Percentiles rank a stretch among this genome's conserved stretches.
Conservation (phyloP, 2,797 vertebrate genomes). For the Helicolenus hilgendorfi region DNA sequence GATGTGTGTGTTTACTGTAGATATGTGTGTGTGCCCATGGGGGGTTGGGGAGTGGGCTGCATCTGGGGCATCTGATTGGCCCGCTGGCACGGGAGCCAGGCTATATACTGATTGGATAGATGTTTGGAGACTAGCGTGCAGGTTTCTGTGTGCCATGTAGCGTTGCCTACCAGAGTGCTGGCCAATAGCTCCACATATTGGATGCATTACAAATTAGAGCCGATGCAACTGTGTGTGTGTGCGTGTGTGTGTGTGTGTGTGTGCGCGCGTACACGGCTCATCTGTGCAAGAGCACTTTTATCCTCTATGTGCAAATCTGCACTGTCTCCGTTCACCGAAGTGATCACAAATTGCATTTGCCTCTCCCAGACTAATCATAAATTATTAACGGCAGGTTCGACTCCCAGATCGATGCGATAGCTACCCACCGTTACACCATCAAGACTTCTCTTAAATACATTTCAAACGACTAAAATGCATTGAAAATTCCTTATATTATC, state of each 20-base stretch:
- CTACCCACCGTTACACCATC: constrained; percentile 27
- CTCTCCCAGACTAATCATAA: constrained; percentile 80
- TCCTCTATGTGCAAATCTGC: constrained; percentile 77
- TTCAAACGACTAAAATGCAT: constrained; percentile 33
- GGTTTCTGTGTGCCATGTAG: constrained; percentile 77
- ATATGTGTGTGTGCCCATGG: constrained; percentile 45
- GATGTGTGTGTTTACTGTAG: constrained; percentile 44
- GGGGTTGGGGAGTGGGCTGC: constrained; percentile 44
- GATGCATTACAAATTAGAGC: constrained; percentile 81
- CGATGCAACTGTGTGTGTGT: constrained; percentile 46
- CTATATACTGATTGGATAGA: constrained; percentile 77
- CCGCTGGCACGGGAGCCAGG: constrained; percentile 60
- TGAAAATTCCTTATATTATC: neutral
- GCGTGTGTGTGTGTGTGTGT: constrained; percentile 29
- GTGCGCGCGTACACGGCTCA: constrained; percentile 64
- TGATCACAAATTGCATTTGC: constrained; percentile 80
- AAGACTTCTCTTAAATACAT: constrained; percentile 20
- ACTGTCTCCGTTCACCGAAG: constrained; percentile 59
- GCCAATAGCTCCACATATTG: constrained; percentile 78
- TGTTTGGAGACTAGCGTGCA: constrained; percentile 70
- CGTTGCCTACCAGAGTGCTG: constrained; percentile 66
- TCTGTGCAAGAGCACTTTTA: constrained; percentile 79
- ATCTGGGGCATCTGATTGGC: constrained; percentile 80
- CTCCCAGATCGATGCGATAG: constrained; percentile 67
- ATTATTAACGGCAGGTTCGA: constrained; percentile 86